Percentiles rank a stretch among this genome's conserved stretches.
Conservation (phyloP, 1,140 invertebrate genomes). For the Drosophila equinoxialis region DNA sequence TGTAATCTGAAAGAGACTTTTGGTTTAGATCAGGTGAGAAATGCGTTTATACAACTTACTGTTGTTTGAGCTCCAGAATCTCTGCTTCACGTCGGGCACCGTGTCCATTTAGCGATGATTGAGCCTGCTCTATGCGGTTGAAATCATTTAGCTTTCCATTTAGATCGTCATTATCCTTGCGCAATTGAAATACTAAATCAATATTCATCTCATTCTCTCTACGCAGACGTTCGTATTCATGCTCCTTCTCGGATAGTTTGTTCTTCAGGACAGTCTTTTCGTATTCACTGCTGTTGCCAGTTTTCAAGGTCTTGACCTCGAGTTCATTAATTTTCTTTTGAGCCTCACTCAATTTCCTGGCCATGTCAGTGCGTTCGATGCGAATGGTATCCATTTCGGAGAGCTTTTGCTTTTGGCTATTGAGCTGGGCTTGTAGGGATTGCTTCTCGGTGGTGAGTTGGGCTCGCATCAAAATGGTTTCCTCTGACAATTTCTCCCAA, state of each 20-base stretch:
- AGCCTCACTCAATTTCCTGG: constrained; percentile 87
- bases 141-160: constrained; percentile 92
- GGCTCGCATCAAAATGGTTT: constrained; percentile 91
- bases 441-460: constrained; percentile 91
- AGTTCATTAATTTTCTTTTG: constrained; percentile 85
- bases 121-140: constrained; percentile 92
- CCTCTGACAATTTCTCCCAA: constrained; percentile 92
- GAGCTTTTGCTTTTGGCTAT: constrained; percentile 63
- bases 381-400: constrained; percentile 71
- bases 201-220: constrained; percentile 88
- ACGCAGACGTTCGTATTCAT: constrained; percentile 89
- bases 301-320: constrained; percentile 67
- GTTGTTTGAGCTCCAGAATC: constrained; percentile 87
- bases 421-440: constrained; percentile 84
- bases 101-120: constrained; percentile 90
- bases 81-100: constrained; percentile 89
- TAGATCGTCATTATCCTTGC: constrained; percentile 91
- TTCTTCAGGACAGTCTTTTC: constrained; percentile 88
- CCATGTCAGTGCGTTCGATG: constrained; percentile 76
- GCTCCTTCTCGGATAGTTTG: constrained; percentile 89
- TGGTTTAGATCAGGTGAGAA: neutral
- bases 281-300: constrained; percentile 85
- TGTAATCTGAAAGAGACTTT: constrained; percentile 84
- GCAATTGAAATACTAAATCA: constrained; percentile 88
- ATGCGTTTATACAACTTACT: constrained; percentile 75